Base-by-base conservation (phyloP, 2,888 invertebrate genomes). In the Drosophila pseudotakahashii region DNA sequence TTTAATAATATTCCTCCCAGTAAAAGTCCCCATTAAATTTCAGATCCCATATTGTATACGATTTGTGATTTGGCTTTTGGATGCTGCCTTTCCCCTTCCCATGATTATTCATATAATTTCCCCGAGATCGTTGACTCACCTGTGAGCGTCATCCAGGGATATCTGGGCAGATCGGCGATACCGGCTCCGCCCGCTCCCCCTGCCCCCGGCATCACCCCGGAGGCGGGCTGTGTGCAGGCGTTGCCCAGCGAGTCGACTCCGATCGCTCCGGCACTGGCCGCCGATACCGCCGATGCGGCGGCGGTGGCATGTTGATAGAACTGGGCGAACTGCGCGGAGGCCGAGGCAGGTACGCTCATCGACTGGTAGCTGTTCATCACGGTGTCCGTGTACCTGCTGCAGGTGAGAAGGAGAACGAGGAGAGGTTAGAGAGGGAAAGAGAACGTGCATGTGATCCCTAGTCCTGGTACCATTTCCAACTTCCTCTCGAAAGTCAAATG, bases 141-240 rank as follows among this genome's bases (percentile, higher is more conserved):
- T 94, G 98, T 97, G 93, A 98, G 97, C 91, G 97, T 97, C 97
- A 98, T 98, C 98, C 98, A 98, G 52, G 98, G 98, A 92, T 98
- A 98, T 91, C 98, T 95, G 62, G 98, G 97, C 92, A 98, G 96
- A 93, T 98, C 98, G 53, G 97, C 97, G 91, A 98, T 95, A 66
- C 97, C 96, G 92, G 66, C 62, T 34, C 97, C 97, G 74, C 96
- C 96, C 71, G 96, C 95, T 23, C 92, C 92, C 16, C 92, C 92
- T 44, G 92, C 89, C 6, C 82, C 82, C 66, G 95, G 93, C 70
- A 94, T 93, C 50, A 94, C 93, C 42, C 93, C 93, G 51, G 94
- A 93, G 83, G 95, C 94, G 71, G 95, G 94, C 91, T 96, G 96
- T 75, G 95, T 94, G 93, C 97, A 97, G 61, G 95, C 95, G 83